A percentile compares a stretch with the other conserved stretches of the same genome.
Evolutionary conservation across 1,140 invertebrate genomes (phyloP).

Genomic region (Cydia amplana): DNA sequence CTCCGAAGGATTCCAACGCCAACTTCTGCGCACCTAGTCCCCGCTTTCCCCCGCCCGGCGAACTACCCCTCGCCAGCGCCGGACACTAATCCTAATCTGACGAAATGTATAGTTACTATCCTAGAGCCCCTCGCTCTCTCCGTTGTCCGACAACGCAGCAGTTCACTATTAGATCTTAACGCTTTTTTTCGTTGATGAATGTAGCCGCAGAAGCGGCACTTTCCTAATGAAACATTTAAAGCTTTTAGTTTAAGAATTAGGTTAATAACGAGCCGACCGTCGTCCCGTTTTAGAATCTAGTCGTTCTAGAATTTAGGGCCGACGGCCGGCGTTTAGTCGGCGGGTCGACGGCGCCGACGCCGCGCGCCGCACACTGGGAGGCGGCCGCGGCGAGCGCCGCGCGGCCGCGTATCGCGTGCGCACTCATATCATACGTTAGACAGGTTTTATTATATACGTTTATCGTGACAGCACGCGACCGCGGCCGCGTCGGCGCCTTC

Average conservation of each 20-base stretch:
- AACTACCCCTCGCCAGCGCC: constrained; percentile 80
- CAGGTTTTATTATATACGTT: constrained; percentile 78
- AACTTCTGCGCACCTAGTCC: constrained; percentile 80
- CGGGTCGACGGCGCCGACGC: constrained; percentile 47
- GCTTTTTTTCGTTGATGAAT: constrained; percentile 76
- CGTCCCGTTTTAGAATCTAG: constrained; percentile 45
- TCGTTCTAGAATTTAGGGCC: too few relatives aligned
- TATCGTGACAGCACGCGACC: constrained; percentile 64
- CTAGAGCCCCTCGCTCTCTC: constrained; percentile 70
- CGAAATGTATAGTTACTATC: constrained; percentile 79
- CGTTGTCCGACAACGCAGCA: constrained; percentile 79
- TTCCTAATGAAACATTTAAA: constrained; percentile 77
- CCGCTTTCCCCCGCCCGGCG: constrained; percentile 78
- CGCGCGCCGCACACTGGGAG: constrained; percentile 75
- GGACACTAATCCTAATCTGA: constrained; percentile 78
- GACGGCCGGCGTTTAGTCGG: constrained; percentile 35
- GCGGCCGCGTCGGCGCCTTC: constrained; percentile 64
- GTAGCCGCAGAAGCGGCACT: constrained; percentile 65
- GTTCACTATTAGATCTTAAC: constrained; percentile 79
- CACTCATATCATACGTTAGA: constrained; percentile 79
- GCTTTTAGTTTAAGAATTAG: constrained; percentile 76
- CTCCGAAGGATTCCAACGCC: constrained; percentile 74
- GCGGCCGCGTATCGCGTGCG: constrained; percentile 56
- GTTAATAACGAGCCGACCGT: constrained; percentile 63
- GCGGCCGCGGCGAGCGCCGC: constrained; percentile 68